Conservation (phyloP, 2,113 vertebrate species). For the Ovis aries region ARS-UI_Ramb_v3.0 NC_056059.1:114897001-114897500, state of each 20-base stretch:
- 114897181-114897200: too few relatives aligned
- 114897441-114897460: accelerated
- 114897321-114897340: accelerated
- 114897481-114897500: accelerated
- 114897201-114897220: background rate
- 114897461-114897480: accelerated
- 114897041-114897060: accelerated
- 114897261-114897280: accelerated
- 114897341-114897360: too few relatives aligned
- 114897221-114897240: background rate
- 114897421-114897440: accelerated
- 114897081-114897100: background rate
- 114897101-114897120: accelerated
- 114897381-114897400: background rate
- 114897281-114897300: background rate
- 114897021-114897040: too few relatives aligned
- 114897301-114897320: background rate
- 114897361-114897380: background rate
- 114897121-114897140: accelerated
- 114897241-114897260: accelerated
- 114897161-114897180: accelerated
- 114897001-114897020: too few relatives aligned
- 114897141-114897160: accelerated
- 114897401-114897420: background rate
- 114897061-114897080: accelerated